Percentiles rank a stretch among this genome's conserved stretches.
These are phyloP conservation scores for Agrilus planipennis DNA, from an alignment of 1,140 invertebrate species.

Conservation along the genomic window DNA sequence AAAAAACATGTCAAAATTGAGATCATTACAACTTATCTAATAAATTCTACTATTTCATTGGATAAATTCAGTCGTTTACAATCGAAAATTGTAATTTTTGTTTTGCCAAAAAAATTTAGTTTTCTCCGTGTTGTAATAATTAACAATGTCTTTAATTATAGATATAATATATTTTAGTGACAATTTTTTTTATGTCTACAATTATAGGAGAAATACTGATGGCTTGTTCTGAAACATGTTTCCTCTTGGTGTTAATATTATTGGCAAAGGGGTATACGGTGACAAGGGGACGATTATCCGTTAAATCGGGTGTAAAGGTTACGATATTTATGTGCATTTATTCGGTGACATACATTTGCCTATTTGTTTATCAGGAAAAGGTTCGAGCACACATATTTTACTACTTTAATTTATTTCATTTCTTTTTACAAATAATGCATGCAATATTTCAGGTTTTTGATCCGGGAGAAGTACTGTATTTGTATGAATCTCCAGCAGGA, in stretches of 20 bases:
- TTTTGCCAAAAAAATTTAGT: too few species aligned
- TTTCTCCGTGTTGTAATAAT: too few species aligned
- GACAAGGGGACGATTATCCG: conserved; percentile 64
- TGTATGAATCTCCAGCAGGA: conserved; percentile 81
- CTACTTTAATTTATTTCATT: not conserved
- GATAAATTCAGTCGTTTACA: too few species aligned
- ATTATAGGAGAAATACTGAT: conserved; percentile 60
- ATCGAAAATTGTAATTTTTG: too few species aligned
- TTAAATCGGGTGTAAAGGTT: conserved; percentile 57
- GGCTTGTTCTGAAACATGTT: conserved; percentile 57
- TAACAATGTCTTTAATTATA: too few species aligned
- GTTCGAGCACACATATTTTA: conserved; percentile 33
- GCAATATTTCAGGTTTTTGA: conserved; percentile 73
- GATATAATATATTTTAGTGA: too few species aligned
- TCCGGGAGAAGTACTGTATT: conserved; percentile 75
- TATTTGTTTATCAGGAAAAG: conserved; percentile 69
- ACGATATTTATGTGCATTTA: conserved; percentile 72
- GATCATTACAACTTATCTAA: too few species aligned
- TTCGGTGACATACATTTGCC: conserved; percentile 49
- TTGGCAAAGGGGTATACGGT: conserved; percentile 85
- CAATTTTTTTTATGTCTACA: too few species aligned
- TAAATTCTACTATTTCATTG: too few species aligned
- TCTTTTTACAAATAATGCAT: not conserved
- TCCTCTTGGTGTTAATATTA: conserved; percentile 66
- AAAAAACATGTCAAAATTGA: too few species aligned